phyloP scores from a whole-genome alignment of 2,888 invertebrate genomes.

The Himalopsyche anomala region DNA sequence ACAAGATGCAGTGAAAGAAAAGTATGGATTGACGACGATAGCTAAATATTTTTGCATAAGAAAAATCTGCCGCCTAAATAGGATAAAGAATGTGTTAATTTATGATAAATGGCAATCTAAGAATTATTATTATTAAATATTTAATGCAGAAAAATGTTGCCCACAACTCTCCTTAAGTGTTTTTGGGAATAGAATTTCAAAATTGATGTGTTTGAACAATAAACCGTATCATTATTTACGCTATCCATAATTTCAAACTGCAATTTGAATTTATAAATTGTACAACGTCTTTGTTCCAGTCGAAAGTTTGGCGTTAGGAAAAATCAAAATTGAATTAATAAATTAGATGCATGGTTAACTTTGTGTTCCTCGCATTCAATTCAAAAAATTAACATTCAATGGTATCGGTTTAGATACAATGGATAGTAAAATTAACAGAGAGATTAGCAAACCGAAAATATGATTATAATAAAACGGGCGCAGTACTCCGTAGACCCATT shows the following conservation, averaged over 20 bases:
- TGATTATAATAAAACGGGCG: not conserved
- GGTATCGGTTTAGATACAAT: not conserved
- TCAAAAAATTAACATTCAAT: not conserved
- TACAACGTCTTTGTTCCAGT: conserved; percentile 29
- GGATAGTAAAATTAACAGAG: not conserved
- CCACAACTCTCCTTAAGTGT: not conserved
- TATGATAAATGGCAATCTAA: too few species aligned
- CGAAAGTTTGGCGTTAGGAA: not conserved
- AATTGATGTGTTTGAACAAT: conserved; percentile 45
- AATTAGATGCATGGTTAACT: conserved; percentile 39
- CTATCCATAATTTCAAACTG: conserved; percentile 14
- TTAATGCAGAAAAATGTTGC: not conserved
- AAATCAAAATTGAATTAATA: conserved; percentile 41
- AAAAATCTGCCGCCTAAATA: too few species aligned
- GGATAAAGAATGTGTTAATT: too few species aligned
- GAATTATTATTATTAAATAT: too few species aligned
- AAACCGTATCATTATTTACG: conserved; percentile 45
- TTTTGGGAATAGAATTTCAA: conserved; percentile 27
- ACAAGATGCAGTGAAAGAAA: too few species aligned
- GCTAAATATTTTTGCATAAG: too few species aligned
- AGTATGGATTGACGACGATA: too few species aligned
- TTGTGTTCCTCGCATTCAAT: not conserved
- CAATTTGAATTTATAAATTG: conserved; percentile 15
- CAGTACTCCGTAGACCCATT: not conserved
- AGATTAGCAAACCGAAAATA: not conserved